phyloP scores from a whole-genome alignment of 2,113 vertebrate species.

The Aegypius monachus region DNA sequence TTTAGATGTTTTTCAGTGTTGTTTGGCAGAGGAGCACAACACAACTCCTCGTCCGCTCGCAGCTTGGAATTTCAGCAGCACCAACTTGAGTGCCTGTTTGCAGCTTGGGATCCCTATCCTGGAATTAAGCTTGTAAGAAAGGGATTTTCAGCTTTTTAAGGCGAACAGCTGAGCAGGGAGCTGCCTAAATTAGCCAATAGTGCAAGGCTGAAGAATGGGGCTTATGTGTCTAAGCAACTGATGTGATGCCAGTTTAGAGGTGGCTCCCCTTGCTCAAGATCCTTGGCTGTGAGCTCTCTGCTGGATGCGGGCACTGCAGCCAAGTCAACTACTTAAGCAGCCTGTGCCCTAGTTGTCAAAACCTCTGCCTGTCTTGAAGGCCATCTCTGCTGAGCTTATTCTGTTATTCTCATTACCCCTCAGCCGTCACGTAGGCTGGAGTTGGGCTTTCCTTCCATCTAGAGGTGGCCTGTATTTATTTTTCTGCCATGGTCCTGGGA shows the following conservation, averaged over 20 bases:
- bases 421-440: background rate
- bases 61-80: conserved; percentile 45
- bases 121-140: conserved; percentile 66
- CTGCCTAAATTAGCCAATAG: conserved; percentile 52
- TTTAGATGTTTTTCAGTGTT: conserved; percentile 22
- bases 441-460: background rate
- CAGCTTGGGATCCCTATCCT: conserved; percentile 2
- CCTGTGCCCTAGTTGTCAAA: conserved; percentile 26
- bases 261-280: background rate
- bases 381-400: background rate
- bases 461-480: background rate
- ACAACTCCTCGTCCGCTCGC: background rate
- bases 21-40: conserved; percentile 33
- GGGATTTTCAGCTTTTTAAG: conserved; percentile 65
- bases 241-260: conserved; percentile 58
- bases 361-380: background rate
- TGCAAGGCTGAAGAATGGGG: conserved; percentile 29
- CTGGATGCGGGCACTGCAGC: background rate
- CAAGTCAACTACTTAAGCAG: conserved; percentile 32
- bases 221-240: conserved; percentile 58
- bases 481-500: background rate
- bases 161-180: conserved; percentile 48
- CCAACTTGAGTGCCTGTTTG: conserved; percentile 24
- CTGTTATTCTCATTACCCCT: background rate
- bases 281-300: background rate